phyloP scores from a whole-genome alignment of 1,140 invertebrate species.

The Augochlora pura region DNA sequence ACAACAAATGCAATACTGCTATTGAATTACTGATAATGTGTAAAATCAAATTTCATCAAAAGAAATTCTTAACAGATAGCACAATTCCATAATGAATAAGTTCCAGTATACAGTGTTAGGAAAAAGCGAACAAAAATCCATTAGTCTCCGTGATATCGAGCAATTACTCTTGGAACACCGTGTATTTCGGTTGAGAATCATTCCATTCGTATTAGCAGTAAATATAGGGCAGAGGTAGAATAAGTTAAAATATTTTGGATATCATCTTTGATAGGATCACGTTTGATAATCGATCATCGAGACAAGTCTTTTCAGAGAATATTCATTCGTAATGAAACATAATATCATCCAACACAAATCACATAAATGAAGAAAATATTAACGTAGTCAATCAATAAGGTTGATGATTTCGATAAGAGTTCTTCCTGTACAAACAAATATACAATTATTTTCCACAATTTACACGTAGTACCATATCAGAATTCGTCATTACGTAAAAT shows the following conservation, averaged over 20 bases:
- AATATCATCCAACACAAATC: constrained; percentile 17
- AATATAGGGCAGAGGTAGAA: constrained; percentile 45
- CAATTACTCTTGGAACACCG: constrained; percentile 7
- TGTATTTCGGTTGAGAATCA: constrained; percentile 19
- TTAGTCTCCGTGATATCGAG: constrained; percentile 14
- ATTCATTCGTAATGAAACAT: constrained; percentile 33
- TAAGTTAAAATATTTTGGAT: constrained; percentile 52
- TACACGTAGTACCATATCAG: constrained; percentile 45
- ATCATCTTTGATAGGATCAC: constrained; percentile 47
- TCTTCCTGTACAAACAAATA: constrained; percentile 51
- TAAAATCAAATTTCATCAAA: constrained; percentile 59
- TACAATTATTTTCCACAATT: constrained; percentile 47
- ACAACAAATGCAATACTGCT: constrained; percentile 49
- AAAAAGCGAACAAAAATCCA: constrained; percentile 14
- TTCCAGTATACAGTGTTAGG: constrained; percentile 31
- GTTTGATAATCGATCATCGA: constrained; percentile 39
- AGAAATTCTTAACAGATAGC: constrained; percentile 36
- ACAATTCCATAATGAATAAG: constrained; percentile 41
- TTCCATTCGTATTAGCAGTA: constrained; percentile 36
- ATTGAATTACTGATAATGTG: constrained; percentile 24
- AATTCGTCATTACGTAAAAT: constrained; percentile 28
- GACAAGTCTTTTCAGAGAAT: constrained; percentile 31
- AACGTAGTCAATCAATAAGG: constrained; percentile 47
- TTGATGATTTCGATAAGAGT: constrained; percentile 47
- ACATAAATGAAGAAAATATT: constrained; percentile 29